phyloP scores from a whole-genome alignment of 2,113 vertebrate genomes.

The Sinocyclocheilus anshuiensis region DNA sequence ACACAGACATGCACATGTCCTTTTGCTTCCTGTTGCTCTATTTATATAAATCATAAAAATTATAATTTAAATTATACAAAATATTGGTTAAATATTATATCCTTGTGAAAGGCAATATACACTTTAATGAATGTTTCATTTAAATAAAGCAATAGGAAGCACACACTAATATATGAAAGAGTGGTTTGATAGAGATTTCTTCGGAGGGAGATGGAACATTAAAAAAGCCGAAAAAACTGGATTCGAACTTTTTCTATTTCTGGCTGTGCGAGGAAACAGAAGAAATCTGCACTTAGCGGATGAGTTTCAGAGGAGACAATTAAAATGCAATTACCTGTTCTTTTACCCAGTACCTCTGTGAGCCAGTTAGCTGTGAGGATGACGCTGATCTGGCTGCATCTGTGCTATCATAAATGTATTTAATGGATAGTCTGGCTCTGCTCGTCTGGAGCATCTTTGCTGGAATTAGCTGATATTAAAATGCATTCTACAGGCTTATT shows the following conservation, averaged over 20 bases:
- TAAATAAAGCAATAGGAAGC: too few species aligned
- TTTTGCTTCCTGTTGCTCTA: not conserved
- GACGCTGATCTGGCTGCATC: not conserved
- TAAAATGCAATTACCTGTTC: slow-evolving; percentile 17
- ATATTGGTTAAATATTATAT: not conserved
- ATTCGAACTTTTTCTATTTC: not conserved
- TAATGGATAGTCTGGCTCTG: slow-evolving; percentile 14
- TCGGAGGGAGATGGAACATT: not conserved
- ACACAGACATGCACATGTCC: not conserved
- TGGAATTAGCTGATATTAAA: slow-evolving; percentile 10
- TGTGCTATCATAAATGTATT: slow-evolving; percentile 7
- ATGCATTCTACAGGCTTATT: not conserved
- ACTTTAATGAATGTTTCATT: too few species aligned
- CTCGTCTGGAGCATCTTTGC: not conserved
- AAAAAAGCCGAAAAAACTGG: not conserved
- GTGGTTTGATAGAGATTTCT: not conserved
- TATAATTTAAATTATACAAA: not conserved
- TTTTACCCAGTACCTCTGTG: not conserved
- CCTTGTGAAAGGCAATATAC: not conserved
- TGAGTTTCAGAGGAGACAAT: not conserved
- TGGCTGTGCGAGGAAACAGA: not conserved
- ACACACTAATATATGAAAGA: not conserved
- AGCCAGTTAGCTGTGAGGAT: slow-evolving; percentile 9
- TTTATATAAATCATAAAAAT: not conserved
- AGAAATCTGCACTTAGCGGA: not conserved